These are phyloP conservation scores for Trichopria drosophilae DNA, from an alignment of 2,888 invertebrate species.

Conservation along the genomic window DNA sequence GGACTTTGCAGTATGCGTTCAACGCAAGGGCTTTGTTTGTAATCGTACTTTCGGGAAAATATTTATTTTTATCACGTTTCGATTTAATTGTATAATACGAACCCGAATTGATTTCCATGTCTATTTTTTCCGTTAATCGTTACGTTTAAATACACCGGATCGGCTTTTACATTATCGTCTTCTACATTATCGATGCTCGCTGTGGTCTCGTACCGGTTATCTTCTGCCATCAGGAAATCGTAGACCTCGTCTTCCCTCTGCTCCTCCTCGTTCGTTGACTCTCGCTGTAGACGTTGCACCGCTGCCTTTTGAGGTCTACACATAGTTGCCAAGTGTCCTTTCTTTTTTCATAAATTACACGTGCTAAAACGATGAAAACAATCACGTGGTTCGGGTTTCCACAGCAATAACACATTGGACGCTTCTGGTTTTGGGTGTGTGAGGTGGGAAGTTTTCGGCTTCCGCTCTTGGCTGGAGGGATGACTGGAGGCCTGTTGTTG, in stretches of 20 bases:
- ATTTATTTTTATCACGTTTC: slow-evolving; percentile 20
- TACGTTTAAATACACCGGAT: slow-evolving; percentile 20
- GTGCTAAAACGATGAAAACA: slow-evolving; percentile 16
- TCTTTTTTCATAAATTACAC: slow-evolving; percentile 26
- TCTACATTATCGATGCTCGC: neutral
- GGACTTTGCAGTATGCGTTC: slow-evolving; percentile 24
- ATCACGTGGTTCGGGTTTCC: slow-evolving; percentile 22
- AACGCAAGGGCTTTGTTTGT: slow-evolving; percentile 11
- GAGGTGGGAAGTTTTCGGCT: too few species aligned
- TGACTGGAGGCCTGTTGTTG: too few species aligned
- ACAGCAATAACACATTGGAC: slow-evolving; percentile 16
- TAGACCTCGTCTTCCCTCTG: slow-evolving; percentile 6
- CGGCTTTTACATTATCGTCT: slow-evolving; percentile 17
- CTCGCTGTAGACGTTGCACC: neutral
- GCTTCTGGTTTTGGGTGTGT: too few species aligned
- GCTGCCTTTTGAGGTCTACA: slow-evolving; percentile 12
- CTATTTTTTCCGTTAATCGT: slow-evolving; percentile 17
- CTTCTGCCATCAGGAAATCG: slow-evolving; percentile 14
- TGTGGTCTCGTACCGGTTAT: too few species aligned
- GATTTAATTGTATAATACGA: slow-evolving; percentile 25
- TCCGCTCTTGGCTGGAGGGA: too few species aligned
- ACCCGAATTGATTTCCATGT: slow-evolving; percentile 32
- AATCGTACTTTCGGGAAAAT: slow-evolving; percentile 20
- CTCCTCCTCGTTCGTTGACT: slow-evolving; percentile 9
- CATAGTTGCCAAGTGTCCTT: slow-evolving; percentile 26